Base-by-base conservation (phyloP, 2,797 vertebrate genomes). In the Mustela erminea region DNA sequence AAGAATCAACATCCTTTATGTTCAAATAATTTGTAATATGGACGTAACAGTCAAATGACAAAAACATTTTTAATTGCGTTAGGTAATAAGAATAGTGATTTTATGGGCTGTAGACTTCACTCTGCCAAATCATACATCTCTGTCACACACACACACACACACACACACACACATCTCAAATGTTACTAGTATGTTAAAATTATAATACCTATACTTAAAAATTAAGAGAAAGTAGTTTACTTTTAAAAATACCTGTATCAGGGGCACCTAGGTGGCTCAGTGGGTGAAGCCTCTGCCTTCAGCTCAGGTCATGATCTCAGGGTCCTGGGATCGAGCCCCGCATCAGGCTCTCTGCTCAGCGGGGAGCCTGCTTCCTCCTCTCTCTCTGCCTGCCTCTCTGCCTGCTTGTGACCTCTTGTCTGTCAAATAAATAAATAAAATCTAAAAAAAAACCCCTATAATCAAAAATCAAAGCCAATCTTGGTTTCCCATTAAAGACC, bases 21-120 rank as follows among this genome's bases (percentile, higher is more conserved):
- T 89, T 96, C 58, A 88, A 81, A 83, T 94, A 89, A 96, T 29
- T 49, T 72, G 12, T 21, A 95, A 74, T 74, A 70, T 93, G 90
- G 25, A 77, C 84, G 41, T 84, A 87, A 80, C n/a, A 90, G 5
- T 64, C 58, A 4, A 87, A 88, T 38, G 38, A 60, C 60, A 58
- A 88, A 96, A 87, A 35, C 17, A 23, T 21, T 64, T 93, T 62
- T 23, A 74, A 87, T 58, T 78, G 49, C 29, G 58, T 93, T 95
- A 27, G 38, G 2, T 64, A 77, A 58, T 90, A 91, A 90, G 58
- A 75, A 60, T 41, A 93, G 78, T 83, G 77, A 58, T 74, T 94
- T 80, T 70, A 86, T 60, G 72, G 95, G 87, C 86, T 29, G 1
- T 52, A 96, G 74, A 35, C 21, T 64, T 96, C 43, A 72, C 38